Evolutionary conservation across 92 coral and sea anemone genomes (phyloP).

Genomic region (Paramuricea clavata): DNA sequence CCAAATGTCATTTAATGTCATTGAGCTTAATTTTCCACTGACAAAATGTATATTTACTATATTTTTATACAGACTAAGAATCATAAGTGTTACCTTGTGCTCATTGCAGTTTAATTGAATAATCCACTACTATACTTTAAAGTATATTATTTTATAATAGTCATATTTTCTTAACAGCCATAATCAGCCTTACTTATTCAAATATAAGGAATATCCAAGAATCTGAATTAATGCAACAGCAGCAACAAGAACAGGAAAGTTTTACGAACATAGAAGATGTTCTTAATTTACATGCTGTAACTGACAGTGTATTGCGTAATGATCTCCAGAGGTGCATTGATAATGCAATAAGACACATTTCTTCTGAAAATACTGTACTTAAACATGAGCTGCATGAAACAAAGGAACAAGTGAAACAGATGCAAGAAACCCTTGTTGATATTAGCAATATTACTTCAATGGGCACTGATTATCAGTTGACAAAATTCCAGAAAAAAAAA

Average conservation of each 20-base stretch:
- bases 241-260: background rate
- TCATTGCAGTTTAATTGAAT: background rate
- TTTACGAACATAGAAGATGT: background rate
- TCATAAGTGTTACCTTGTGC: no score
- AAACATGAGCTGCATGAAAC: conserved; percentile 8
- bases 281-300: background rate
- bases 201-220: conserved; percentile 6
- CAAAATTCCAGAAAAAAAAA: background rate
- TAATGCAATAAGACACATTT: background rate
- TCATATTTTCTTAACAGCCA: background rate
- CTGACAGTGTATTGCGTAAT: background rate
- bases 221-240: background rate
- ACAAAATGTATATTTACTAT: background rate
- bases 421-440: conserved; percentile 8
- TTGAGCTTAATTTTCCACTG: background rate
- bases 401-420: background rate
- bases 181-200: conserved; percentile 3
- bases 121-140: background rate
- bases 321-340: conserved; percentile 10
- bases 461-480: background rate
- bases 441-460: no score
- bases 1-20: background rate
- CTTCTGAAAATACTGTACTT: background rate
- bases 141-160: background rate
- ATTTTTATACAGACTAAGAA: background rate